Evolutionary conservation across 2,888 invertebrate species (phyloP).

Genomic region (Fissipunctia ypsillon): DNA sequence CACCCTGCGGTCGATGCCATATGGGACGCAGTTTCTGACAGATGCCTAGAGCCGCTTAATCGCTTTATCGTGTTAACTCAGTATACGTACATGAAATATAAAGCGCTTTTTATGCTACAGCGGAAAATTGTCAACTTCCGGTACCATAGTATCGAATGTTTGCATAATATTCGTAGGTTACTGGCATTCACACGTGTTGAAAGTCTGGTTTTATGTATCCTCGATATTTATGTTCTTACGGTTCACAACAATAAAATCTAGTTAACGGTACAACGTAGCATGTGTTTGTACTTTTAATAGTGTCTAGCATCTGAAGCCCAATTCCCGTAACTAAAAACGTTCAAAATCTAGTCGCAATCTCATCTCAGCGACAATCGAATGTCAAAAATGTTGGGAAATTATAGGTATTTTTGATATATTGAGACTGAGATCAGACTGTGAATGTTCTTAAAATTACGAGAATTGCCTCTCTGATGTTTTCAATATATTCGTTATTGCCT

Average conservation of each 20-base stretch:
- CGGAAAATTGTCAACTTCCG: conserved; percentile 43
- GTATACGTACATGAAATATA: conserved; percentile 14
- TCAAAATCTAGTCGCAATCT: too few relatives aligned
- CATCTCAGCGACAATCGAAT: too few relatives aligned
- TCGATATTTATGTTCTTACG: conserved; percentile 2
- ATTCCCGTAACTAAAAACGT: too few relatives aligned
- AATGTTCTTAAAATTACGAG: too few relatives aligned
- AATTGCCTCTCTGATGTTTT: too few relatives aligned
- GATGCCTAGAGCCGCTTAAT: conserved; percentile 58
- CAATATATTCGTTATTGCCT: conserved; percentile 21
- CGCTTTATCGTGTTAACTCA: conserved; percentile 59
- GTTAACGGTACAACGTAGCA: conserved; percentile 22
- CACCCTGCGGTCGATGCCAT: conserved; percentile 73
- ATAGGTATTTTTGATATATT: too few relatives aligned
- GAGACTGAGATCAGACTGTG: too few relatives aligned
- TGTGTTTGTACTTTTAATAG: conserved; percentile 20
- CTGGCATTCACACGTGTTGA: conserved; percentile 27
- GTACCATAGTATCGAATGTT: conserved; percentile 29
- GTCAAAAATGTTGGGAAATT: too few relatives aligned
- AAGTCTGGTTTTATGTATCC: conserved; percentile 32
- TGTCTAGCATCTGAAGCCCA: conserved; percentile 15
- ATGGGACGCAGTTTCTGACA: conserved; percentile 70
- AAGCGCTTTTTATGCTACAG: conserved; percentile 47
- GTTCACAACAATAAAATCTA: conserved; percentile 43
- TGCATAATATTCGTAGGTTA: conserved; percentile 43